A percentile compares a stretch with the other conserved stretches of the same genome.
phyloP scores from a whole-genome alignment of 2,797 vertebrate species.

The Rhynchotus rufescens region DNA sequence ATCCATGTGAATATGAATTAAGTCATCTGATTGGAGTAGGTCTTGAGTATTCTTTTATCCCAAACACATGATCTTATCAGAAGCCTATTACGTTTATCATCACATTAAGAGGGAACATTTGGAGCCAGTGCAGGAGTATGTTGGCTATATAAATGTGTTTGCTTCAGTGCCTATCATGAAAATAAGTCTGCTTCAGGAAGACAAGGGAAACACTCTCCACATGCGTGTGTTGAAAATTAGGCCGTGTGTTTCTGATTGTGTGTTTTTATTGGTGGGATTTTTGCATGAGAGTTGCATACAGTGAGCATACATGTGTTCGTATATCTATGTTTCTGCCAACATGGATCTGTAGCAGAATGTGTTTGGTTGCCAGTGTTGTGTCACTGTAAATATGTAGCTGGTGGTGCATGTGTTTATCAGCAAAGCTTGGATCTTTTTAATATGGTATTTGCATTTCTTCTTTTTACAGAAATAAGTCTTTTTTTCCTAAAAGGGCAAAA shows the following conservation, averaged over 20 bases:
- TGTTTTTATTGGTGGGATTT: background rate
- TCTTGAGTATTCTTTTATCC: constrained; percentile 50
- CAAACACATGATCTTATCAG: constrained; percentile 59
- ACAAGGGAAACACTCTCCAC: constrained; percentile 11
- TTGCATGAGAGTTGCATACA: background rate
- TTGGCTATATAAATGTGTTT: constrained; percentile 45
- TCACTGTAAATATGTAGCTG: background rate
- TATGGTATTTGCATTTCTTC: background rate
- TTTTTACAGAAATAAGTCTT: background rate
- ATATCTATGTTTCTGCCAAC: background rate
- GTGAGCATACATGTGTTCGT: background rate
- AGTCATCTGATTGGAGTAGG: constrained; percentile 46
- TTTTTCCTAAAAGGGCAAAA: background rate
- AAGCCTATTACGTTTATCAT: constrained; percentile 60
- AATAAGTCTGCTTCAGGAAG: constrained; percentile 4
- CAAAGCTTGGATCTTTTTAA: background rate
- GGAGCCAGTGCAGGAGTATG: constrained; percentile 37
- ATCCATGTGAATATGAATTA: constrained; percentile 56
- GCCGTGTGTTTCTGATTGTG: constrained; percentile 21
- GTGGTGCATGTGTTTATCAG: background rate
- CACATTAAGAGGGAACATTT: constrained; percentile 32
- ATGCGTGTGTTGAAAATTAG: background rate
- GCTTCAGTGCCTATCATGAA: constrained; percentile 14
- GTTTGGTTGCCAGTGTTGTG: background rate
- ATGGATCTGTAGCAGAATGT: constrained; percentile 7